These are phyloP conservation scores for Rhogogaster chlorosoma DNA, from an alignment of 2,888 invertebrate genomes.

Conservation along the genomic window DNA sequence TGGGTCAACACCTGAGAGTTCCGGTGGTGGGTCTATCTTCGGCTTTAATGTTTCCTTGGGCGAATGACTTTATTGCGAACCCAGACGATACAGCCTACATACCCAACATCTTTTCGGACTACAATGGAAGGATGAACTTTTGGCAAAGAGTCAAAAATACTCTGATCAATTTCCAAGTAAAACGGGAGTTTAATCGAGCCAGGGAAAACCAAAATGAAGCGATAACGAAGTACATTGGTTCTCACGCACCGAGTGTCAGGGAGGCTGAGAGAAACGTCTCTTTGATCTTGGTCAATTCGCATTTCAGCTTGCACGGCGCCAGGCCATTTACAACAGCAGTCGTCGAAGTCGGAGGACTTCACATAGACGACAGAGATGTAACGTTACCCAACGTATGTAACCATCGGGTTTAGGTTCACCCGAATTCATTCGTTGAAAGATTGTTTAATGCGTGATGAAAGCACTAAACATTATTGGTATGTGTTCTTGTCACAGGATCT, in stretches of 20 bases:
- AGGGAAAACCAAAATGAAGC: constrained; percentile 50
- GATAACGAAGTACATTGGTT: constrained; percentile 65
- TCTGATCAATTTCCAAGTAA: too few relatives aligned
- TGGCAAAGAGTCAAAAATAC: constrained; percentile 55
- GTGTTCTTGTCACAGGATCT: constrained; percentile 60
- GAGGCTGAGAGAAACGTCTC: constrained; percentile 78
- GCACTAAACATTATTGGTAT: too few relatives aligned
- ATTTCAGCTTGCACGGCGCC: constrained; percentile 78
- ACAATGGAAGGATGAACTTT: constrained; percentile 56
- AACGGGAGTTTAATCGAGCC: too few relatives aligned
- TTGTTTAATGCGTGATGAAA: neutral
- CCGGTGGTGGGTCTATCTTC: constrained; percentile 65
- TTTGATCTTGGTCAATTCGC: constrained; percentile 79
- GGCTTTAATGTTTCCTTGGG: constrained; percentile 58
- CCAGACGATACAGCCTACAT: constrained; percentile 60
- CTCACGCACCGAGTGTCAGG: constrained; percentile 71
- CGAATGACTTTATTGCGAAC: constrained; percentile 59
- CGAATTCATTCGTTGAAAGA: neutral
- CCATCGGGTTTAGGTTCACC: constrained; percentile 62
- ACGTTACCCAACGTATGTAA: constrained; percentile 60
- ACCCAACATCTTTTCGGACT: constrained; percentile 53
- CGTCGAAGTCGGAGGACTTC: constrained; percentile 80
- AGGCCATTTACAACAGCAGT: constrained; percentile 78
- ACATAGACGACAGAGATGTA: too few relatives aligned
- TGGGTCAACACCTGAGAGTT: constrained; percentile 61